phyloP scores from a whole-genome alignment of 1,140 invertebrate genomes.

The Drosophila grimshawi region DNA sequence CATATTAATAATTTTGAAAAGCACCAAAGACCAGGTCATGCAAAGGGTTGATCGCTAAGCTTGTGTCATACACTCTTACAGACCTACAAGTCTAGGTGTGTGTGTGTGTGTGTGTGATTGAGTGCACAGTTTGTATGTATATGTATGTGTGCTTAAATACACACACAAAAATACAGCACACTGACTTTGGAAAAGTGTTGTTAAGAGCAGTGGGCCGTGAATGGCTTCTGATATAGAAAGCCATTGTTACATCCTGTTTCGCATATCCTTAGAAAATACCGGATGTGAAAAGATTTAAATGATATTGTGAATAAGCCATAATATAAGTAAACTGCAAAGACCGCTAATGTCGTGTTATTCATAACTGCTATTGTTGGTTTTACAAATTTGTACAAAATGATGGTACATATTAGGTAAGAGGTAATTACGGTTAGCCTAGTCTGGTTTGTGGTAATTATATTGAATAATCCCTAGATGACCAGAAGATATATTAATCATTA shows the following conservation, averaged over 20 bases:
- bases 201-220: conserved; percentile 43
- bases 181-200: conserved; percentile 43
- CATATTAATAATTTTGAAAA: background rate
- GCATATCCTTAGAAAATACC: conserved; percentile 66
- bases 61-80: background rate
- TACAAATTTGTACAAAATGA: conserved; percentile 41
- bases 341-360: conserved; percentile 56
- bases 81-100: background rate
- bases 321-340: conserved; percentile 14
- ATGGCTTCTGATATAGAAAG: conserved; percentile 67
- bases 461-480: too few species aligned
- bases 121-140: too few species aligned
- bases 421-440: background rate
- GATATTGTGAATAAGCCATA: conserved; percentile 53
- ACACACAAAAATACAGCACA: conserved; percentile 13
- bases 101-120: background rate
- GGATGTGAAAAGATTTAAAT: conserved; percentile 63
- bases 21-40: background rate
- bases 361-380: conserved; percentile 58
- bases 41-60: conserved; percentile 11
- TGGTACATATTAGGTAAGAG: background rate
- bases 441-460: background rate
- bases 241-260: conserved; percentile 74
- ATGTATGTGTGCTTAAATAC: conserved; percentile 2
- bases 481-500: too few species aligned